Base-by-base conservation (phyloP, 2,797 vertebrate genomes). In the Acipenser oxyrinchus region DNA sequence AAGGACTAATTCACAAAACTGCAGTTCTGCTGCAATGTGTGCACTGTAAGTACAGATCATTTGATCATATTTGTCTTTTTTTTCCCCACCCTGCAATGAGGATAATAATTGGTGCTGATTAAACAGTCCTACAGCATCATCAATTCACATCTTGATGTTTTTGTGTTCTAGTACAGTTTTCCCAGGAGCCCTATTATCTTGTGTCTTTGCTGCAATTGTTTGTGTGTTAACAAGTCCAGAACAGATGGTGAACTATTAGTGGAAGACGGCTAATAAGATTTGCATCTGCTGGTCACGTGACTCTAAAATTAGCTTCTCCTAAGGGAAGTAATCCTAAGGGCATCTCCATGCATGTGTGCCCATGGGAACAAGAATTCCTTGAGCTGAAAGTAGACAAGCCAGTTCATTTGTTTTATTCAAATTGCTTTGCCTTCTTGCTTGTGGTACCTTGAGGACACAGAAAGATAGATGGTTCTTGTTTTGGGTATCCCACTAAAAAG, bases 211-310 rank as follows among this genome's bases (percentile, higher is more conserved):
- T 51, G 37, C 8, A 57, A 59, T 15, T 49, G 65, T 59, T 59
- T 10, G 15, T 66, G 52, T 64, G 50, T 55, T 50, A 49, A n/a
- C 3, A 10, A 23, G 61, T 52, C 70, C 73, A 69, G 60, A 66
- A 58, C 80, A 79, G 78, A 74, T 72, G 75, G 77, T 68, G 7
- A 60, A 69, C 68, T 69, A 50, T 13, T 58, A 67, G 50, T 76
- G 62, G 64, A 69, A 71, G 70, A 69, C 60, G 0, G 51, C 60
- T 81, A 74, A 82, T 76, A 75, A 76, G 77, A 82, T 83, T 81
- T 77, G 62, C 67, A 59, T 51, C 66, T 15, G 63, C 51, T 7
- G 64, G 53, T 66, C 69, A 72, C 12, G 9, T 76, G 69, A 71
- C 57, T n/a, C 50, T 10, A 64, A 63, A 8, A 3, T 7, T 13